phyloP scores from a whole-genome alignment of 2,797 vertebrate genomes.

The Etheostoma perlongum region DNA sequence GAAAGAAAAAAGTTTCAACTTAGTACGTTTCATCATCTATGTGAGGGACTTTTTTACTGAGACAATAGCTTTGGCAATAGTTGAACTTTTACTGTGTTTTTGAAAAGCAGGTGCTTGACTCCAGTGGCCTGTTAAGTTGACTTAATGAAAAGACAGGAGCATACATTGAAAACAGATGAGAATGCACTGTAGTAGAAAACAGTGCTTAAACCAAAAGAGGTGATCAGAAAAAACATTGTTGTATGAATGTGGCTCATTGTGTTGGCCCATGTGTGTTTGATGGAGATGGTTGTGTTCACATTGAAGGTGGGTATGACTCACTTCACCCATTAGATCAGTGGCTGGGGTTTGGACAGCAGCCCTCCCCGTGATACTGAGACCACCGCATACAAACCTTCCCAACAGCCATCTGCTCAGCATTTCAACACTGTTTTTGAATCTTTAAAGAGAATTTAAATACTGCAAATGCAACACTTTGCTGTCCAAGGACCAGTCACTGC shows the following conservation, averaged over 20 bases:
- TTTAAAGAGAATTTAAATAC: conserved; percentile 76
- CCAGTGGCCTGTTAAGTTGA: conserved; percentile 52
- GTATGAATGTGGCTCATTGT: conserved; percentile 75
- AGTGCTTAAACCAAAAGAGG: conserved; percentile 51
- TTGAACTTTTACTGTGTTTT: conserved; percentile 46
- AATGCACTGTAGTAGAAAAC: conserved; percentile 45
- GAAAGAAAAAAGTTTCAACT: conserved; percentile 30
- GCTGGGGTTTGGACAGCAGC: conserved; percentile 82
- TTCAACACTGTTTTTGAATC: conserved; percentile 76
- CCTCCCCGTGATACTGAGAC: conserved; percentile 77
- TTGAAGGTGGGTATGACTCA: conserved; percentile 85
- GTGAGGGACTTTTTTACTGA: conserved; percentile 47
- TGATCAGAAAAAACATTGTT: conserved; percentile 68
- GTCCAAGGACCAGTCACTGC: conserved; percentile 76
- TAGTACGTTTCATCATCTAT: conserved; percentile 35
- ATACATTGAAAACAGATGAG: conserved; percentile 72
- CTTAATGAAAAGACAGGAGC: conserved; percentile 67
- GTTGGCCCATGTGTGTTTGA: conserved; percentile 75
- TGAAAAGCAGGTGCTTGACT: conserved; percentile 76
- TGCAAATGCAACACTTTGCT: conserved; percentile 82
- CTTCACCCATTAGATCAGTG: conserved; percentile 84
- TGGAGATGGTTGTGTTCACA: conserved; percentile 75
- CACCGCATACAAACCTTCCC: conserved; percentile 77
- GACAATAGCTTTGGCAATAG: conserved; percentile 39
- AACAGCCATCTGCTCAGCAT: conserved; percentile 83